Base-by-base conservation (phyloP, 23 tunicate genomes). In the Trididemnum miniatum region DNA sequence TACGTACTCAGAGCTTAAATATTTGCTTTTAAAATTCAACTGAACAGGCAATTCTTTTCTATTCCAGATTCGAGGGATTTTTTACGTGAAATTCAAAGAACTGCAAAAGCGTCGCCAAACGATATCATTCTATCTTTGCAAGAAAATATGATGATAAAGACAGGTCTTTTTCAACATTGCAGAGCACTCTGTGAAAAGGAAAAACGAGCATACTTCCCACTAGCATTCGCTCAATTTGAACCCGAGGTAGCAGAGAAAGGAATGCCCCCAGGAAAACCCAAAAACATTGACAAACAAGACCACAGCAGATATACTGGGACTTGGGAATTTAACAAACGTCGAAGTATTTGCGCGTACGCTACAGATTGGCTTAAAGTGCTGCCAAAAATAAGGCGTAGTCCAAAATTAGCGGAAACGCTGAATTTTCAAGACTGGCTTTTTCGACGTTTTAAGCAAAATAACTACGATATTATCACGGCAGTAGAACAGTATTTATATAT, bases 181-280 rank as follows among this genome's bases (percentile, higher is more conserved):
- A 38, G 72, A 63, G n/a, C 86, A 35, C 40, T 86, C 7, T 59
- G 82, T 0, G 57, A 31, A 30, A 57, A 72, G 1, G 23, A 72
- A 7, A 79, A 79, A 29, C 51, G 86, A 35, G 92, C 83, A 7
- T 92, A 92, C 65, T 83, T 92, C 78, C 97, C 97, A 20, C 54
- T 87, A 2, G 97, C 97, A 0, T 92, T 92, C 57, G 85, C 87
- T 28, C 92, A 92, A 73, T 92, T 52, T 71, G 71, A 87, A 57
- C 86, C 89, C 1, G 89, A 92, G 5, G 62, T 92, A 20, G 79
- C 87, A 36, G 89, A 73, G 44, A 78, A 69, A 52, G 97, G 97
- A 0, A 92, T 92, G 97, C 97, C 97, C 29, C 89, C 97, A 0
- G 97, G 97, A 2, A 92, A 92, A 64, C 89, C 97, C 2, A 92